These are phyloP conservation scores for Leucania comma DNA, from an alignment of 2,888 invertebrate species.

Conservation along the genomic window DNA sequence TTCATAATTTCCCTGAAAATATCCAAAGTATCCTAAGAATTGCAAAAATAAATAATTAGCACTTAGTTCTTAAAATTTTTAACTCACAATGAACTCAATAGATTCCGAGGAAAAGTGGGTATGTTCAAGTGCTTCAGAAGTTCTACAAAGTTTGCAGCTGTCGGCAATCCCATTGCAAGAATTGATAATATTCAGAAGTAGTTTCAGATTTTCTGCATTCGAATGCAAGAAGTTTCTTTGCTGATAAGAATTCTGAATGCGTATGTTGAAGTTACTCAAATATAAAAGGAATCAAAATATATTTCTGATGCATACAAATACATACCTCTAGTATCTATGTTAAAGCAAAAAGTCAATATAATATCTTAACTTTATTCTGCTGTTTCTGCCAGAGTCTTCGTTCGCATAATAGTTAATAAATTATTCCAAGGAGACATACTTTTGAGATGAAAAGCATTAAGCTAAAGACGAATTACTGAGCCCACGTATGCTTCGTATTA, in stretches of 20 bases:
- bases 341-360: not conserved
- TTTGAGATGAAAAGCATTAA: too few species aligned
- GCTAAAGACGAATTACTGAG: too few species aligned
- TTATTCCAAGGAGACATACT: too few species aligned
- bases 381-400: not conserved
- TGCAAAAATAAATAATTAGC: slow-evolving; percentile 4
- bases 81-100: slow-evolving; percentile 17
- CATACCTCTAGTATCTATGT: not conserved
- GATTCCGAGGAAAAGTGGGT: slow-evolving; percentile 12
- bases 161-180: slow-evolving; percentile 8
- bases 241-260: slow-evolving; percentile 6
- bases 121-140: slow-evolving; percentile 32
- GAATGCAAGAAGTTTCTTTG: slow-evolving; percentile 1
- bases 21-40: slow-evolving; percentile 1
- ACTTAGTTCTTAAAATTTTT: slow-evolving; percentile 9
- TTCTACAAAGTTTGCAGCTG: slow-evolving; percentile 38
- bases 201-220: slow-evolving; percentile 35
- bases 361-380: not conserved
- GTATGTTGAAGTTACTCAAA: slow-evolving; percentile 10
- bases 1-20: slow-evolving; percentile 8
- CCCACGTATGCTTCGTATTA: too few species aligned
- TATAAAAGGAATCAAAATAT: not conserved
- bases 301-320: not conserved
- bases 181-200: slow-evolving; percentile 24
- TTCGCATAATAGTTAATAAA: too few species aligned